Conservation (phyloP, 2,797 vertebrate genomes). For the Euthynnus affinis region DNA sequence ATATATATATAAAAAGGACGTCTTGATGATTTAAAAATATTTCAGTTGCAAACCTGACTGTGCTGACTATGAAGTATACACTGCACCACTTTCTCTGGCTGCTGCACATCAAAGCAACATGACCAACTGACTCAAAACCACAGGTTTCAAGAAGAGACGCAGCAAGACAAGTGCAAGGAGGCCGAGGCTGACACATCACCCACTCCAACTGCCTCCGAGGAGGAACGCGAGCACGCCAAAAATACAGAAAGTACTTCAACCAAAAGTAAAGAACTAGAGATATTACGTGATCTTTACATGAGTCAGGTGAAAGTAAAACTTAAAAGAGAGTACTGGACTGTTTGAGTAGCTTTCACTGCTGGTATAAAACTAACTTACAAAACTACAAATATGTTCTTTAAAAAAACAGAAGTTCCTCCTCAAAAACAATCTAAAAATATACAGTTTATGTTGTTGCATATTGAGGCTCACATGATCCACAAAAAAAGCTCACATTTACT, state of each 20-base stretch:
- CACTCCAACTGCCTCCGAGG: slow-evolving; percentile 28
- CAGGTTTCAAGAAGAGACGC: slow-evolving; percentile 30
- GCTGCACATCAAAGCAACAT: slow-evolving; percentile 54
- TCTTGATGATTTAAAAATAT: slow-evolving; percentile 10
- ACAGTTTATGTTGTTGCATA: not conserved
- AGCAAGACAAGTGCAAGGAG: slow-evolving; percentile 31
- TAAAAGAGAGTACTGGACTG: not conserved
- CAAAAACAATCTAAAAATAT: not conserved
- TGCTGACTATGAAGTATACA: not conserved
- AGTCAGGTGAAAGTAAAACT: not conserved
- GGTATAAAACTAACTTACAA: not conserved
- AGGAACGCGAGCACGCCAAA: not conserved
- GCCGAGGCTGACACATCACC: slow-evolving; percentile 21
- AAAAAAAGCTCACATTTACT: not conserved
- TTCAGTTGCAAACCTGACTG: slow-evolving; percentile 31
- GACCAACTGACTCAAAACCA: slow-evolving; percentile 50
- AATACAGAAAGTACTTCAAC: slow-evolving; percentile 15
- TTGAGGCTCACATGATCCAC: not conserved
- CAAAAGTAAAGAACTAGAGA: not conserved
- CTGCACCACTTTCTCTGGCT: slow-evolving; percentile 47
- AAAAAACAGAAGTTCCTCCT: too few species aligned
- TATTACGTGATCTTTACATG: not conserved
- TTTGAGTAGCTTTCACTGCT: not conserved
- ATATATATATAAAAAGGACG: too few species aligned
- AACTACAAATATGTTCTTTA: not conserved